Evolutionary conservation across 2,113 vertebrate genomes (phyloP).

Genomic region (Toxotes chatareus): DNA sequence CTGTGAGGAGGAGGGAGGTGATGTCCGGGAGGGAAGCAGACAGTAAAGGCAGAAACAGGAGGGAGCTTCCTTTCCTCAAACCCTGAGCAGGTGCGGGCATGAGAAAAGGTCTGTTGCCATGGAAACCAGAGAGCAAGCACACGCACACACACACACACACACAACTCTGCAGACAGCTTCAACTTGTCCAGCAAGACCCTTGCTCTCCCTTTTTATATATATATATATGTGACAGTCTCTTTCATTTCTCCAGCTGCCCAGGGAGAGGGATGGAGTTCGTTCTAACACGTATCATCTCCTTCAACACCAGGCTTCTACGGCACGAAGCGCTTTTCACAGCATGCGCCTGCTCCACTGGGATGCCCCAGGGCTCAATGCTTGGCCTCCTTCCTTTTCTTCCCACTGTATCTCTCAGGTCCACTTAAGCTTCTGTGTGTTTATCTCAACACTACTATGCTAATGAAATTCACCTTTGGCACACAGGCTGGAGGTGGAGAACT

Average conservation of each 20-base stretch:
- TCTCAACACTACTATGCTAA: not conserved
- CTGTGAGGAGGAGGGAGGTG: not conserved
- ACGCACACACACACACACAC: slow-evolving; percentile 54
- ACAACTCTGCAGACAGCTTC: slow-evolving; percentile 52
- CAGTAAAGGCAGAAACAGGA: slow-evolving; percentile 32
- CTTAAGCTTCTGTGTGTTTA: slow-evolving; percentile 12
- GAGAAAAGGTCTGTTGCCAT: slow-evolving; percentile 69
- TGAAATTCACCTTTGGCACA: slow-evolving; percentile 2
- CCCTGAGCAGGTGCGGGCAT: slow-evolving; percentile 39
- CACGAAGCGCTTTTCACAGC: not conserved
- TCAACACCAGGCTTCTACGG: not conserved
- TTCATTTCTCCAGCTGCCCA: slow-evolving; percentile 42
- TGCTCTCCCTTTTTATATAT: not conserved
- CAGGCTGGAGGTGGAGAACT: not conserved
- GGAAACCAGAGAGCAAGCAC: slow-evolving; percentile 64
- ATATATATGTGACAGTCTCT: slow-evolving; percentile 7
- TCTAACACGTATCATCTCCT: slow-evolving; percentile 22
- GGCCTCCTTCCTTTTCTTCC: slow-evolving; percentile 12
- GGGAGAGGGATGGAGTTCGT: slow-evolving; percentile 25
- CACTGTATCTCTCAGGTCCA: slow-evolving; percentile 9
- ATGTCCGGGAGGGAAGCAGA: slow-evolving; percentile 31
- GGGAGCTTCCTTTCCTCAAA: slow-evolving; percentile 52
- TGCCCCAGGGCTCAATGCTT: slow-evolving; percentile 30
- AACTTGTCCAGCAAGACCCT: slow-evolving; percentile 50
- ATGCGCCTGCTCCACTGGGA: not conserved